Base-by-base conservation (phyloP, 2,113 vertebrate genomes). In the Lophotis ruficrista region DNA sequence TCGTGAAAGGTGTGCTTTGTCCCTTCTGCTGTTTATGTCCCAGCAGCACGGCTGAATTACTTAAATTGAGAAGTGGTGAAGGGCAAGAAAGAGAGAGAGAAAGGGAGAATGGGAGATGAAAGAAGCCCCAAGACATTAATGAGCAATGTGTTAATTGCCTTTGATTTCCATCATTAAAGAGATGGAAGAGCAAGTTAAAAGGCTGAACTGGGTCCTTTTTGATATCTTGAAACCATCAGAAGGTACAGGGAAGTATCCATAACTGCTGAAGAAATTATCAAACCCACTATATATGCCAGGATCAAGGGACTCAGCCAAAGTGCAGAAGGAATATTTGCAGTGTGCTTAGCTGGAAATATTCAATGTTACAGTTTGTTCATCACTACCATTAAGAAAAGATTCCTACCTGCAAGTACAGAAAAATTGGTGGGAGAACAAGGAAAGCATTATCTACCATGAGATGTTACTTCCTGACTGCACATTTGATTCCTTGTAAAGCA, bases 61-160 rank as follows among this genome's bases (percentile, higher is more conserved):
- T 53, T 81, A 71, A 86, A 96, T 45, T 58, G 56, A 80, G 35
- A 96, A 66, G 43, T 78, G 35, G 24, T 90, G 77, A 93, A 77
- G 77, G 69, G 53, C n/a, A 58, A 70, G 41, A 57, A 68, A 65
- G 47, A 80, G 23, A 12, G 53, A 68, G 30, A 84, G 43, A 50
- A 72, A 33, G 16, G 65, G 50, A 84, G 62, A 61, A 91, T 38
- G 33, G 41, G 70, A 77, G 43, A 73, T 69, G 22, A 86, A 96
- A 88, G 82, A 84, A 90, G 25, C 38, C 38, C 15, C 4, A 66
- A 73, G 25, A 47, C 9, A 24, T 91, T 83, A 66, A 61, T 90
- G 20, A 86, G 19, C 33, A 83, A 13, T 58, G 18, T 48, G 50
- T 84, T 83, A 91, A 77, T 70, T 82, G 37, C 72, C 72, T 82